Evolutionary conservation across 2,888 invertebrate species (phyloP).

Genomic region (Drosophila helvetica): DNA sequence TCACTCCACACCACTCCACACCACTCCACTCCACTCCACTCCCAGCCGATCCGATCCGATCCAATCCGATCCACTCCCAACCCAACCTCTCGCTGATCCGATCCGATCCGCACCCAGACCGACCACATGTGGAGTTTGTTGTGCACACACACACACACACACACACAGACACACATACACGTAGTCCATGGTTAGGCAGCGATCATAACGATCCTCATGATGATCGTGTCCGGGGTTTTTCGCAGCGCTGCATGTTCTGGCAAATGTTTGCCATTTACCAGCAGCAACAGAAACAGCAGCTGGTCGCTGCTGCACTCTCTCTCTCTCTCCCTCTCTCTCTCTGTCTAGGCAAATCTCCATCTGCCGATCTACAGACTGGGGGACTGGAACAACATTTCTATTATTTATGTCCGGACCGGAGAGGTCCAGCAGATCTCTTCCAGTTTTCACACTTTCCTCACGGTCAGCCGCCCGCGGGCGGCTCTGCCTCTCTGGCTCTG

Average conservation of each 20-base stretch:
- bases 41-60: slow-evolving; percentile 22
- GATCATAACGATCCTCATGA: slow-evolving; percentile 6
- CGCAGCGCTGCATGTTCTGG: slow-evolving; percentile 66
- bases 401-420: slow-evolving; percentile 64
- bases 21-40: slow-evolving; percentile 15
- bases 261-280: slow-evolving; percentile 71
- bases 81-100: no score
- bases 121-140: slow-evolving; percentile 78
- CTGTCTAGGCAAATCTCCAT: slow-evolving; percentile 39
- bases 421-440: slow-evolving; percentile 51
- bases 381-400: slow-evolving; percentile 64
- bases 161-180: not conserved
- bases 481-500: not conserved
- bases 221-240: slow-evolving; percentile 20
- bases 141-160: slow-evolving; percentile 64
- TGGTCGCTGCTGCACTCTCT: slow-evolving; percentile 10
- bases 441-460: slow-evolving; percentile 76
- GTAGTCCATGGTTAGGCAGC: slow-evolving; percentile 11
- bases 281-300: slow-evolving; percentile 20
- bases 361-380: slow-evolving; percentile 52
- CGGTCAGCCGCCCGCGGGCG: slow-evolving; percentile 15
- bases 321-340: slow-evolving; percentile 43
- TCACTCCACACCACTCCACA: slow-evolving; percentile 32
- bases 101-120: slow-evolving; percentile 21
- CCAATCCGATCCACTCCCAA: slow-evolving; percentile 22